Percentiles rank a stretch among this genome's conserved stretches.
Evolutionary conservation across 2,113 vertebrate genomes (phyloP).

Genomic region (Nansenia antarctica): DNA sequence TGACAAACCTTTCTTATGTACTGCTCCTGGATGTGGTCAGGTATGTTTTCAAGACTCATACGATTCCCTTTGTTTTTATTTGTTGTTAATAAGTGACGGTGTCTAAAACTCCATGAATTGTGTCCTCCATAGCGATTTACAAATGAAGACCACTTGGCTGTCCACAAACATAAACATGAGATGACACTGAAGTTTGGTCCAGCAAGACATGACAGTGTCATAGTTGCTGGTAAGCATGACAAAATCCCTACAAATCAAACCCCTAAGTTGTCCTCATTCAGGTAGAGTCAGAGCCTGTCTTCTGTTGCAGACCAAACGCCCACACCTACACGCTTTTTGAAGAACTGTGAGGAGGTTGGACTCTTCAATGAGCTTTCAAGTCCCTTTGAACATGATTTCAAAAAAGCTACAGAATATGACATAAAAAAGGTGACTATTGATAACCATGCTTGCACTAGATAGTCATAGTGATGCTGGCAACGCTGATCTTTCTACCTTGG

Average conservation of each 20-base stretch:
- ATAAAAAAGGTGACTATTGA: slow-evolving; percentile 88
- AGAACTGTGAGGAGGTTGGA: slow-evolving; percentile 99
- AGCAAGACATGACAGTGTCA: slow-evolving; percentile 95
- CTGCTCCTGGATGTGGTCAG: slow-evolving; percentile 98
- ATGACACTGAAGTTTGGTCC: slow-evolving; percentile 99
- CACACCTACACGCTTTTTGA: slow-evolving; percentile 96
- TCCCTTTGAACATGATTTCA: slow-evolving; percentile 99
- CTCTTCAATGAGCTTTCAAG: slow-evolving; percentile 97
- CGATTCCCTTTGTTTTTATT: background rate
- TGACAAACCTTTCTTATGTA: slow-evolving; percentile 99
- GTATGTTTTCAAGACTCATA: slow-evolving; percentile 75
- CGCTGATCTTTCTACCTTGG: background rate
- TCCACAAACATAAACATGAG: slow-evolving; percentile 99
- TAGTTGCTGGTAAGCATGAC: slow-evolving; percentile 90
- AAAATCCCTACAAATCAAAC: background rate
- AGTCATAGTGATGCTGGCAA: background rate
- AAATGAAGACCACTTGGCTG: slow-evolving; percentile 99
- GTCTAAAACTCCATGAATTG: background rate
- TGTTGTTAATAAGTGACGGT: background rate
- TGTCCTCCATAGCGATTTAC: slow-evolving; percentile 89
- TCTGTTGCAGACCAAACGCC: slow-evolving; percentile 94
- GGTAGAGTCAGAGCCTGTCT: slow-evolving; percentile 21
- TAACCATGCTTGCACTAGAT: background rate
- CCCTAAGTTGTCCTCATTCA: background rate
- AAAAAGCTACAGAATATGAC: slow-evolving; percentile 95